A percentile compares a stretch with the other conserved stretches of the same genome.
Conservation (phyloP, 2,113 vertebrate genomes). For the Catharus bicknelli region DNA sequence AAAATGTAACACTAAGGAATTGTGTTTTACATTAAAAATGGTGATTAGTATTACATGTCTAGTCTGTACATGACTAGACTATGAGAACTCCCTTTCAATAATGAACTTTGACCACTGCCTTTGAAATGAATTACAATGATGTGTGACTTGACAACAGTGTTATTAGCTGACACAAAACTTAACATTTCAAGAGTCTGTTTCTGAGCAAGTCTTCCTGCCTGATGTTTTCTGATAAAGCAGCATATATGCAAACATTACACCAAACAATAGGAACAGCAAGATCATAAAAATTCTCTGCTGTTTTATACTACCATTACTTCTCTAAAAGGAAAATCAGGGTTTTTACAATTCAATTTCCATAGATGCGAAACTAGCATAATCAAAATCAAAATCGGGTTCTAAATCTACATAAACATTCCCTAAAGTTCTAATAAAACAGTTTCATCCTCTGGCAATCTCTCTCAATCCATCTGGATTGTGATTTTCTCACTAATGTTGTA, state of each 20-base stretch:
- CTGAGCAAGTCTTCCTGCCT: not conserved
- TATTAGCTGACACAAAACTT: not conserved
- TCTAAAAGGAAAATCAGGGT: not conserved
- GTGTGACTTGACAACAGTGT: not conserved
- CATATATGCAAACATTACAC: not conserved
- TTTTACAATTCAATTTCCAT: not conserved
- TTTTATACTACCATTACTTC: not conserved
- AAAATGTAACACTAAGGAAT: not conserved
- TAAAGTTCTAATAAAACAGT: not conserved
- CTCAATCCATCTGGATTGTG: not conserved
- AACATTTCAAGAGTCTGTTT: not conserved
- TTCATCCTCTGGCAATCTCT: not conserved
- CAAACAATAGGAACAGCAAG: not conserved
- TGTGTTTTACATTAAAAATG: not conserved
- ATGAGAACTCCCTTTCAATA: not conserved
- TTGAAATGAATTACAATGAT: constrained; percentile 1
- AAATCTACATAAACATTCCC: not conserved
- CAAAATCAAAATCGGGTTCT: not conserved
- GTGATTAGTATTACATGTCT: not conserved
- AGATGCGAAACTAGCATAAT: not conserved
- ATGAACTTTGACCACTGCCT: constrained; percentile 20
- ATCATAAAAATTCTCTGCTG: not conserved
- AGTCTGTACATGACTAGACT: not conserved
- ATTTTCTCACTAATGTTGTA: not conserved
- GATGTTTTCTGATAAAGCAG: not conserved